Conservation (phyloP, 2,888 invertebrate species). For the Salticus scenicus region DNA sequence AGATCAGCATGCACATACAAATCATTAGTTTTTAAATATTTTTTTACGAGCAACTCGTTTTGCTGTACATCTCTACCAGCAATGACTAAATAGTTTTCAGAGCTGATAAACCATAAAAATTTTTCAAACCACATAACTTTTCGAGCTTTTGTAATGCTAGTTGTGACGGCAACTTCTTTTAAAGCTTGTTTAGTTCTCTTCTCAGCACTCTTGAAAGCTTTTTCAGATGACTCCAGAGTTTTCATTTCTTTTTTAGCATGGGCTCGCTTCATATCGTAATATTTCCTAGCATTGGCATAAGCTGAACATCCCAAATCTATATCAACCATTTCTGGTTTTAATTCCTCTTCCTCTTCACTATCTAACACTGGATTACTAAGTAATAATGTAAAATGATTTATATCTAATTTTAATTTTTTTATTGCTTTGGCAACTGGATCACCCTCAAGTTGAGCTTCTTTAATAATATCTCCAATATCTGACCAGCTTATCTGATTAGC, state of each 20-base stretch:
- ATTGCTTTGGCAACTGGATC: slow-evolving; percentile 90
- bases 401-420: slow-evolving; percentile 87
- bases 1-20: slow-evolving; percentile 98
- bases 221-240: slow-evolving; percentile 93
- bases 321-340: slow-evolving; percentile 81
- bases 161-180: slow-evolving; percentile 93
- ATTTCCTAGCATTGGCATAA: slow-evolving; percentile 93
- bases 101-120: slow-evolving; percentile 98
- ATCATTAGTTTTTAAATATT: slow-evolving; percentile 88
- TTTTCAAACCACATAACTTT: slow-evolving; percentile 99
- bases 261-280: slow-evolving; percentile 91
- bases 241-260: slow-evolving; percentile 97
- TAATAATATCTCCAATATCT: slow-evolving; percentile 87
- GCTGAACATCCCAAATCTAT: slow-evolving; percentile 93
- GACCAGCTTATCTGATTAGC: slow-evolving; percentile 97
- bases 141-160: slow-evolving; percentile 93
- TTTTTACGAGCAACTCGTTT: slow-evolving; percentile 98
- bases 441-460: slow-evolving; percentile 83
- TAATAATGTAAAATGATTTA: slow-evolving; percentile 89
- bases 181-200: slow-evolving; percentile 93
- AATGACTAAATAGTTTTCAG: slow-evolving; percentile 91
- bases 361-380: slow-evolving; percentile 78
- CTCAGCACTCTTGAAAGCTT: slow-evolving; percentile 96
- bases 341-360: slow-evolving; percentile 74
- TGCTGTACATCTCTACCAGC: slow-evolving; percentile 98